A percentile compares a stretch with the other conserved stretches of the same genome.
These are phyloP conservation scores for Hoplostethus atlanticus DNA, from an alignment of 2,797 vertebrate genomes.

Conservation along the genomic window DNA sequence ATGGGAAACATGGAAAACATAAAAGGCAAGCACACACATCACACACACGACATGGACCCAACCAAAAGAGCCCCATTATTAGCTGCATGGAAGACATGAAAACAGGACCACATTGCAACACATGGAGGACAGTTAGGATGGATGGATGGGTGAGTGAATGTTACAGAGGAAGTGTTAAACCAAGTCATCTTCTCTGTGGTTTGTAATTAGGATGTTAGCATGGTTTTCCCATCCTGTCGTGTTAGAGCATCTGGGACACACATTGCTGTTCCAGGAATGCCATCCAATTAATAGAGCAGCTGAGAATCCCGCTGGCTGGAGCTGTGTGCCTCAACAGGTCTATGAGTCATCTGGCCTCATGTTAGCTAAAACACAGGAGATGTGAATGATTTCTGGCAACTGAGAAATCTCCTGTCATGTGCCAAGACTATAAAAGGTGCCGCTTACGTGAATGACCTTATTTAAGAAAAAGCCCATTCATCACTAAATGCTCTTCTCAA, in stretches of 20 bases:
- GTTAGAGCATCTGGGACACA: slow-evolving; percentile 74
- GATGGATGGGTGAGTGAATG: slow-evolving; percentile 52
- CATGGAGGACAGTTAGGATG: slow-evolving; percentile 63
- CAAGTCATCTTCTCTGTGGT: slow-evolving; percentile 60
- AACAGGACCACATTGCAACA: slow-evolving; percentile 65
- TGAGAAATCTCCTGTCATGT: background rate
- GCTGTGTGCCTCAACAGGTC: slow-evolving; percentile 20
- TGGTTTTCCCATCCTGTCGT: slow-evolving; percentile 65
- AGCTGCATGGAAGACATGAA: slow-evolving; percentile 71
- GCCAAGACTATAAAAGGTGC: background rate
- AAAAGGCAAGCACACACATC: slow-evolving; percentile 73
- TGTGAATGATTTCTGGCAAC: slow-evolving; percentile 14
- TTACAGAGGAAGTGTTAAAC: slow-evolving; percentile 78
- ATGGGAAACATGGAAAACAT: slow-evolving; percentile 68
- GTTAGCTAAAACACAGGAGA: slow-evolving; percentile 17
- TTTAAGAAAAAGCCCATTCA: background rate
- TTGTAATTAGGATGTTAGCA: slow-evolving; percentile 79
- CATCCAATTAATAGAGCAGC: slow-evolving; percentile 65
- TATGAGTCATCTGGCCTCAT: slow-evolving; percentile 17
- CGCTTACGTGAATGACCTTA: slow-evolving; percentile 9
- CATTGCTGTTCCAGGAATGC: slow-evolving; percentile 68
- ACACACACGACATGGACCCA: slow-evolving; percentile 66
- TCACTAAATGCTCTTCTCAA: background rate
- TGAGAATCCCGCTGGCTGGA: slow-evolving; percentile 37
- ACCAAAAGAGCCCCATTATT: slow-evolving; percentile 54